Evolutionary conservation across 2,797 vertebrate species (phyloP), one percentile per base, ranked within the genome.

Genomic region (Amblyraja radiata): DNA sequence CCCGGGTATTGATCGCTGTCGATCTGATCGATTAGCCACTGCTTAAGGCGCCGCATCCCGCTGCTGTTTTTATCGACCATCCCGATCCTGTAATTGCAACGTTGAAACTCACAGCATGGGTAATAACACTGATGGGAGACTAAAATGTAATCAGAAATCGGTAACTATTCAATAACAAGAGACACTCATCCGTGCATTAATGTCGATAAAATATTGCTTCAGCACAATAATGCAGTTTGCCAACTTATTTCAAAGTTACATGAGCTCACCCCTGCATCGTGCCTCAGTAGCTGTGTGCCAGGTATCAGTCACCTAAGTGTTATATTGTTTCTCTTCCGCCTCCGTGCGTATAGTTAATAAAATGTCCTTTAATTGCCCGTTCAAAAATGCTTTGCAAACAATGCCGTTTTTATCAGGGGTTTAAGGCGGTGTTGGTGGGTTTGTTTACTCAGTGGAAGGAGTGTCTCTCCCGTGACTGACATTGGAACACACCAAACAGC

Each of bases 1-100:
- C 99, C 99, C 0, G 97, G 96, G 94, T 99, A 99, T 94, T 97
- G 95, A 6, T 80, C 95, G 1, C 98, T 99, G 93, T 99, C 97
- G 0, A 99, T 99, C 95, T 99, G 99, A 94, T 99, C 99, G 0
- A 99, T 96, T 93, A 99, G 96, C 98, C 99, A 99, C 96, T 99
- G 99, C 94, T 98, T 97, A 23, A 99, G 97, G 13, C 99, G 96
- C 5, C 81, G 74, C 25, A 98, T 95, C n/a, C 99, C 99, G 18
- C 97, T 96, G 0, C 97, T 94, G 1, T 96, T 98, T 25, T 97
- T 93, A 94, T 97, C 97, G 0, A 97, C 97, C 97, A 98, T 98
- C 0, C 65, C 68, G 21, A 73, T 91, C 95, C 96, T 95, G 94
- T 0, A 0, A 61, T 39, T 0, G 0, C 80, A 73, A 91, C 63